phyloP scores from a whole-genome alignment of 2,888 invertebrate species.

The Platynereis dumerilii region DNA sequence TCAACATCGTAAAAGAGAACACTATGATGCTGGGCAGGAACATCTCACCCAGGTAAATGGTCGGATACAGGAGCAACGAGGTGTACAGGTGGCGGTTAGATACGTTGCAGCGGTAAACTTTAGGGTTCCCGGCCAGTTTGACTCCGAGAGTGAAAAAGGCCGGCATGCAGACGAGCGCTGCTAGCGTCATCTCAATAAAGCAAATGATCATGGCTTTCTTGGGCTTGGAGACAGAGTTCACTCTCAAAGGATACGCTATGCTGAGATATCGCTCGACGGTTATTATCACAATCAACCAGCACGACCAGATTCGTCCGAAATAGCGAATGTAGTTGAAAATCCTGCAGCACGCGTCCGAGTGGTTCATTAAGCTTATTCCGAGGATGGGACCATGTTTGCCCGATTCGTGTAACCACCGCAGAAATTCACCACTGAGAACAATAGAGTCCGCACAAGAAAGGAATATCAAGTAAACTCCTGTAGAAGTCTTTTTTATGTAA shows the following conservation, averaged over 20 bases:
- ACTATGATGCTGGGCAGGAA: constrained; percentile 21
- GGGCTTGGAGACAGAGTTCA: constrained; percentile 16
- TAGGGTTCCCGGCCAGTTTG: not conserved
- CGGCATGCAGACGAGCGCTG: constrained; percentile 3
- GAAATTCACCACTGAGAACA: constrained; percentile 15
- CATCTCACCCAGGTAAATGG: constrained; percentile 11
- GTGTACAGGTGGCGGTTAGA: too few relatives aligned
- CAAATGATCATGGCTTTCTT: constrained; percentile 15
- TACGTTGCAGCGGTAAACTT: too few relatives aligned
- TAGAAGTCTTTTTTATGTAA: constrained; percentile 15
- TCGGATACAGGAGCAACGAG: not conserved
- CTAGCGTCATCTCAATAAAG: constrained; percentile 10
- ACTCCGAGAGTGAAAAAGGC: constrained; percentile 9
- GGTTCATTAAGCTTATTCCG: constrained; percentile 13
- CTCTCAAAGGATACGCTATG: constrained; percentile 17
- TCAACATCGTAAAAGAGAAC: constrained; percentile 14
- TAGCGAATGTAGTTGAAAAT: constrained; percentile 18
- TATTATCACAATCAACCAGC: constrained; percentile 21
- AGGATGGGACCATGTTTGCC: constrained; percentile 8
- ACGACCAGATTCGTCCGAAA: constrained; percentile 11
- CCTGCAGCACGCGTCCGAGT: constrained; percentile 5
- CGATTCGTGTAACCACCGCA: constrained; percentile 11
- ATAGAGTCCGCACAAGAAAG: constrained; percentile 17
- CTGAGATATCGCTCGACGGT: constrained; percentile 20
- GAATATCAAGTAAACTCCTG: constrained; percentile 20